Base-by-base conservation (phyloP, 2,797 vertebrate genomes). In the Choloepus didactylus region DNA sequence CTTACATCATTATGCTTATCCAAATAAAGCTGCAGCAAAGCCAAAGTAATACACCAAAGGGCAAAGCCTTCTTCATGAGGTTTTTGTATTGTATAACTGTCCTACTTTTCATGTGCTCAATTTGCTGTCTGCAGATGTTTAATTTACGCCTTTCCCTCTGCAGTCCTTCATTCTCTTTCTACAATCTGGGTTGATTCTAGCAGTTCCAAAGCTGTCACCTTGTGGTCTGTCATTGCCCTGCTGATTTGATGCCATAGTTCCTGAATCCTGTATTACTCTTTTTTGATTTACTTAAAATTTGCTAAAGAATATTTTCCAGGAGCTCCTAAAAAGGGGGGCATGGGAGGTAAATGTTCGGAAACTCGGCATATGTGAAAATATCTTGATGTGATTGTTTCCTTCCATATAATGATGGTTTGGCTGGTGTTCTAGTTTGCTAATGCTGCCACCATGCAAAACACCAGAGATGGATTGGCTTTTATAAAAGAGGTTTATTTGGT, bases 221-320 rank as follows among this genome's bases (percentile, higher is more conserved):
- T 89, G 70, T 92, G 44, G 7, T 64, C 19, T 44, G 18, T 72
- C 41, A n/a, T 62, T 86, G 44, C 18, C 15, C 31, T 92, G 1
- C 66, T 87, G 56, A 31, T 27, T 87, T 21, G 11, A 75, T 66
- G 12, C 25, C 21, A 18, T 60, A 66, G 81, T 91, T 85, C 66
- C 83, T 93, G 62, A 88, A 80, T 76, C 14, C 6, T 21, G 15
- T 46, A 6, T 79, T 92, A 87, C 38, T 11, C 25, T 95, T 77
- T 67, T 19, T 87, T 64, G 19, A 91, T 70, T 70, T 95, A 59
- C 56, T 91, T 46, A 66, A 19, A 89, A 76, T 77, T 81, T 88
- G 49, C 38, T 82, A 29, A 81, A 69, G 51, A 87, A 64, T 59
- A 6, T 56, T 80, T 92, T 90, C 70, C 56, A 84, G 35, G 23